Percentiles rank a stretch among this genome's conserved stretches.
Evolutionary conservation across 2,888 invertebrate genomes (phyloP).

Genomic region (Brachycybe producta): DNA sequence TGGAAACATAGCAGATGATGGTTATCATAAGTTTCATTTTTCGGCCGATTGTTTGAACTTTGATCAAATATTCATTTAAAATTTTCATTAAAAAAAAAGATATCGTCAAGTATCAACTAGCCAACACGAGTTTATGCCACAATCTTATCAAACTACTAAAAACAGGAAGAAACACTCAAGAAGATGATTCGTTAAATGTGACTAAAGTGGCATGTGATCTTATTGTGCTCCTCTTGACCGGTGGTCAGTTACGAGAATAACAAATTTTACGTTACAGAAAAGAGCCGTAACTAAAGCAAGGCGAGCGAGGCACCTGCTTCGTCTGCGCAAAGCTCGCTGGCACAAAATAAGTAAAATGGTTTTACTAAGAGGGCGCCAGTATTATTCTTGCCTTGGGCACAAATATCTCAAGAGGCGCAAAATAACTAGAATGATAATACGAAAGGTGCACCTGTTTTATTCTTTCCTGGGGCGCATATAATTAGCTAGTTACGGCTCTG

Average conservation of each 20-base stretch:
- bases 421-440: too few relatives aligned
- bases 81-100: conserved; percentile 40
- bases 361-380: too few relatives aligned
- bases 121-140: conserved; percentile 61
- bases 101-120: conserved; percentile 59
- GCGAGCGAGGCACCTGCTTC: too few relatives aligned
- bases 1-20: conserved; percentile 31
- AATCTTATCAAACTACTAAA: conserved; percentile 59
- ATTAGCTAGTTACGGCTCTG: too few relatives aligned
- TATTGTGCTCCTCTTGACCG: conserved; percentile 67
- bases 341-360: too few relatives aligned
- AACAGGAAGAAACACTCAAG: conserved; percentile 48
- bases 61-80: not conserved
- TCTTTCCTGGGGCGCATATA: too few relatives aligned
- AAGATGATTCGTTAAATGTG: conserved; percentile 52
- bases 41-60: not conserved
- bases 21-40: conserved; percentile 21
- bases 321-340: too few relatives aligned
- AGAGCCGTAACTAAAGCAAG: too few relatives aligned
- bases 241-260: conserved; percentile 52
- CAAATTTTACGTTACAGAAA: too few relatives aligned
- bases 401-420: too few relatives aligned
- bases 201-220: conserved; percentile 76
- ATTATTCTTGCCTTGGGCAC: conserved; percentile 2
- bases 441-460: too few relatives aligned